A percentile compares a stretch with the other conserved stretches of the same genome.
phyloP scores from a whole-genome alignment of 2,113 vertebrate genomes.

The Cynopterus brachyotis region DNA sequence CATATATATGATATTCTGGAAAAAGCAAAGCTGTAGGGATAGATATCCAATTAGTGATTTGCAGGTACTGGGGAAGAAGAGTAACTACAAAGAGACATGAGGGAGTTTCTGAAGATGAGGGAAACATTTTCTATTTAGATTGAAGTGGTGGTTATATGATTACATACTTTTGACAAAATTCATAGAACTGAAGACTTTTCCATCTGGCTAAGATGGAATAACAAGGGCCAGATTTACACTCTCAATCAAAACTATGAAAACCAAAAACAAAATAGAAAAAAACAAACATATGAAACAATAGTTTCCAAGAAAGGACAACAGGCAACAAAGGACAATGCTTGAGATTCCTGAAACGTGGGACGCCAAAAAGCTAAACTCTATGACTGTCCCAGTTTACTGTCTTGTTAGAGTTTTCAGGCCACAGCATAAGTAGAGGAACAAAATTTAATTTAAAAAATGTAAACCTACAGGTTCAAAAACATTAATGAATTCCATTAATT shows the following conservation, averaged over 20 bases:
- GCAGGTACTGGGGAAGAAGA: neutral
- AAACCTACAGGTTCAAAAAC: slow-evolving; percentile 2
- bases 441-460: slow-evolving; percentile 20
- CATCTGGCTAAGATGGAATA: neutral
- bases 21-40: neutral
- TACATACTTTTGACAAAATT: neutral
- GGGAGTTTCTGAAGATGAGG: neutral
- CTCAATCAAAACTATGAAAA: neutral
- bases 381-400: neutral
- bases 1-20: neutral
- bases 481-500: neutral
- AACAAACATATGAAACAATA: neutral
- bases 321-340: neutral
- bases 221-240: neutral
- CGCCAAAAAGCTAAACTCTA: neutral
- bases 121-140: neutral
- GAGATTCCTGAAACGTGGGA: neutral
- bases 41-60: neutral
- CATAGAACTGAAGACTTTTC: neutral
- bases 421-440: neutral
- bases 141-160: neutral
- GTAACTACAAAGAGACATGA: neutral
- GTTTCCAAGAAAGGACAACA: neutral
- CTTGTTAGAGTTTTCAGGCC: neutral
- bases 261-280: neutral